Conservation (phyloP, 2,888 invertebrate genomes). For the Lypha dubia region DNA sequence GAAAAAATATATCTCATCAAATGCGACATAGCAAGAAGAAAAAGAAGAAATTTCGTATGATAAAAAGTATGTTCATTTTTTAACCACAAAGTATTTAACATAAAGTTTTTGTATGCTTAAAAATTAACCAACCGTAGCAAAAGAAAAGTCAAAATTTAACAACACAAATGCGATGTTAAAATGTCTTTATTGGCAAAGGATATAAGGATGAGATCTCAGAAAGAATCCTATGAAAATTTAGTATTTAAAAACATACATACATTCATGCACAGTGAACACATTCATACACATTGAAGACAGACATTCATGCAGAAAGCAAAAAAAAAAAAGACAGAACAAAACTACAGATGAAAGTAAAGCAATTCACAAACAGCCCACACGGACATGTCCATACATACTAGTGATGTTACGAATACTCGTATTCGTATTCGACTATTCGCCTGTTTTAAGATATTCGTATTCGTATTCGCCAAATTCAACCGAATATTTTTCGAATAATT, state of each 20-base stretch:
- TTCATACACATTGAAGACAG: too few species aligned
- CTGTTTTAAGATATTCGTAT: too few species aligned
- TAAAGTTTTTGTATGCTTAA: conserved; percentile 1
- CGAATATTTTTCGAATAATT: too few species aligned
- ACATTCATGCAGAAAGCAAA: neutral
- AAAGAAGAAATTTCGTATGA: neutral
- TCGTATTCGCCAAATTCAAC: too few species aligned
- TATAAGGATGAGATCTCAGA: neutral
- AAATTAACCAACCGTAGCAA: conserved; percentile 16
- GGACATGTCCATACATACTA: too few species aligned
- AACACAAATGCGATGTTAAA: conserved; percentile 5
- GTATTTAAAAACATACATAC: neutral
- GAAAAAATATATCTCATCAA: neutral
- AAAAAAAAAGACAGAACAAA: neutral
- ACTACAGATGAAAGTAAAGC: neutral
- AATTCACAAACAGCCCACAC: neutral
- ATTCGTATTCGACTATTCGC: too few species aligned
- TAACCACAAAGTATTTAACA: conserved; percentile 19
- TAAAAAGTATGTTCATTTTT: neutral
- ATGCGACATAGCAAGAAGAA: neutral
- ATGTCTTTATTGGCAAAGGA: neutral
- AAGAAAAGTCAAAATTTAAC: neutral
- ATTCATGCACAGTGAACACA: neutral
- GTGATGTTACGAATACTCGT: too few species aligned
- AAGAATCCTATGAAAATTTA: conserved; percentile 1